Evolutionary conservation across 2,113 vertebrate genomes (phyloP).

Genomic region (Thamnaconus septentrionalis): DNA sequence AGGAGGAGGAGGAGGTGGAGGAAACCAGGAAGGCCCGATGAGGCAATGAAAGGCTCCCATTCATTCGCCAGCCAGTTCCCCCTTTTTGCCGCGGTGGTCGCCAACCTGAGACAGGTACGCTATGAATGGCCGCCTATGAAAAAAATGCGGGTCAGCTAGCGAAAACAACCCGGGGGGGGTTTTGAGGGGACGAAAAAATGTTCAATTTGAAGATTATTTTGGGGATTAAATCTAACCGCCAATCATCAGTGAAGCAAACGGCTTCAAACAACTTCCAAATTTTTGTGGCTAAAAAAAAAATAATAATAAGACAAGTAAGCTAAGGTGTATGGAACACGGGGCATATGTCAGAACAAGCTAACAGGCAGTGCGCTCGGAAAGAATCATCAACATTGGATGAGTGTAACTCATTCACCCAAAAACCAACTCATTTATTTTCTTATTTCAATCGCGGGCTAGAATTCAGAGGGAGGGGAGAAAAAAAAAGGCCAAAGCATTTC

Average conservation of each 20-base stretch:
- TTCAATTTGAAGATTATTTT: constrained; percentile 7
- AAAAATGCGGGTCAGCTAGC: constrained; percentile 42
- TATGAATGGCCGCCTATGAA: constrained; percentile 62
- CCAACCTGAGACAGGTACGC: constrained; percentile 59
- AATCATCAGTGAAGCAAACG: too few relatives aligned
- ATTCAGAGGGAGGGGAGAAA: background rate
- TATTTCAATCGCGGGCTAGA: constrained; percentile 24
- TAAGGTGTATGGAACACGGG: too few relatives aligned
- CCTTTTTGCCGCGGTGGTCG: constrained; percentile 35
- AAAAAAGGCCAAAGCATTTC: constrained; percentile 34
- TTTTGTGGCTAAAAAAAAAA: too few relatives aligned
- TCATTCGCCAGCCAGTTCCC: constrained; percentile 63
- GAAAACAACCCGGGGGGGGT: constrained; percentile 15
- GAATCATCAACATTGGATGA: too few relatives aligned
- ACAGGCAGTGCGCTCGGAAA: too few relatives aligned
- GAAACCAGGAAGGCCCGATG: constrained; percentile 53
- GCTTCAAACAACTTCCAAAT: background rate
- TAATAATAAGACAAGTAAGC: too few relatives aligned
- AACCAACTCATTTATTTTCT: constrained; percentile 11
- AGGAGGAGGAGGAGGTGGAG: constrained; percentile 47
- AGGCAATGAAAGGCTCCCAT: constrained; percentile 73
- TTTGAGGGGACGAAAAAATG: background rate
- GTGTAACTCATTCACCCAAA: too few relatives aligned
- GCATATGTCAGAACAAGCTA: too few relatives aligned
- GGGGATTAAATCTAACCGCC: background rate